A percentile compares a stretch with the other conserved stretches of the same genome.
phyloP scores from a whole-genome alignment of 2,888 invertebrate genomes.

The Aproaerema taeniolella region DNA sequence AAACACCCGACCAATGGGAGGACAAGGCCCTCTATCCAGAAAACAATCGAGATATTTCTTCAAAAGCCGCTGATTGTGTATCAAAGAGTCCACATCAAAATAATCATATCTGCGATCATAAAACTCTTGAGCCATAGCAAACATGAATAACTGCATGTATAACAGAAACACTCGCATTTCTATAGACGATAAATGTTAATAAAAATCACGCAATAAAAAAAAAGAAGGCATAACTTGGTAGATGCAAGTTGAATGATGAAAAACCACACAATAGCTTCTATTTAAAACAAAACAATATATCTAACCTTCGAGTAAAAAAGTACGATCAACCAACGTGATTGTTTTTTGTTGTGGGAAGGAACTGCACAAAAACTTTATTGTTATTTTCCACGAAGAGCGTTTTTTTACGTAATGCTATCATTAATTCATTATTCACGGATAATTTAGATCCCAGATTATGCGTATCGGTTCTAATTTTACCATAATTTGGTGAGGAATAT shows the following conservation, averaged over 20 bases:
- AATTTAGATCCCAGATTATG: slow-evolving; percentile 14
- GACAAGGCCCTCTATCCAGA: slow-evolving; percentile 49
- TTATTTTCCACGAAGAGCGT: slow-evolving; percentile 8
- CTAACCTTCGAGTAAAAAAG: slow-evolving; percentile 40
- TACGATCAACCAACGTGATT: slow-evolving; percentile 3
- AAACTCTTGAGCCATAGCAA: slow-evolving; percentile 31
- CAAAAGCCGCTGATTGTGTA: slow-evolving; percentile 80
- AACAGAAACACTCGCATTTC: slow-evolving; percentile 23
- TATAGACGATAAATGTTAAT: too few relatives aligned
- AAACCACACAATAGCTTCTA: slow-evolving; percentile 29
- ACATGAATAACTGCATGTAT: slow-evolving; percentile 21
- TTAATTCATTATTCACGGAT: slow-evolving; percentile 7
- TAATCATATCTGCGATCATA: slow-evolving; percentile 77
- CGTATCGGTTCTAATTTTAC: background rate
- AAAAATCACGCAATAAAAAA: background rate
- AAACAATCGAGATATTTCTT: slow-evolving; percentile 82
- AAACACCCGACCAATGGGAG: slow-evolving; percentile 51
- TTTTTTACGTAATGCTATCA: background rate
- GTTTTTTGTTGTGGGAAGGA: slow-evolving; percentile 1
- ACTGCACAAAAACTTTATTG: slow-evolving; percentile 7
- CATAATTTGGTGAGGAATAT: too few relatives aligned
- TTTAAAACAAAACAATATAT: slow-evolving; percentile 36
- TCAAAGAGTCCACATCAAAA: slow-evolving; percentile 81
- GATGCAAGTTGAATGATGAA: slow-evolving; percentile 1
- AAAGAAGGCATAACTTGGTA: background rate